Evolutionary conservation across 2,888 invertebrate species (phyloP), one percentile per base, ranked within the genome.

Genomic region (Protonemura montana): DNA sequence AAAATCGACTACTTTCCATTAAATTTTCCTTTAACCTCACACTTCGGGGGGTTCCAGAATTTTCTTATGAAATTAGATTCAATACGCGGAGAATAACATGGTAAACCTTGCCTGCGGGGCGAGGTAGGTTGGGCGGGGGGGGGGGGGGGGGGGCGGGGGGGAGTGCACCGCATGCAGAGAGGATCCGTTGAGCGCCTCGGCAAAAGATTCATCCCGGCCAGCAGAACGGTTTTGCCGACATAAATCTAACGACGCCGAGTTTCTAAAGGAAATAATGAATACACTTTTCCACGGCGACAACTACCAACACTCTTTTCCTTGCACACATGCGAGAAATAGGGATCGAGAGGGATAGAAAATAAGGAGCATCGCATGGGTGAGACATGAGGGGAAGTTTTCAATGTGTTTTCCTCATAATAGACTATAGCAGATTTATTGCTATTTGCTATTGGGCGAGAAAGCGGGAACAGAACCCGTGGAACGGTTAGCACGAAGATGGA

Each of bases 241-340:
- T 84, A 84, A 84, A 84, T 84, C 76, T 30, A 26, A 28, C 81
- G 76, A 26, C 59, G 42, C 59, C 84, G 42, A n/a, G n/a, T 28
- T 84, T 76, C 59, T 27, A 84, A 84, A 84, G 84, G 84, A 84
- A 83, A 84, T 84, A 84, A 84, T 84, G 42, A 84, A 84, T 59
- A 29, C 76, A 29, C 29, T 28, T 42, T 84, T 25, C 42, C 35
- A 82, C 25, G 30, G n/a, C 59, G 42, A 83, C 25, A 25, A 80
- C 25, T 35, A 80, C 80, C 80, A 27, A 80, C 27, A 80, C 80
- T 27, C 27, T 80, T 35, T 35, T 35, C 35, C 35, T 6, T 35
- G 35, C 59, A 59, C 59, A 21, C 59, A 59, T 59, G 59, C 59
- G 13, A 21, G 59, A 13, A 59, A 10, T 13, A 13, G 59, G 21